Conservation (phyloP, 2,888 invertebrate genomes). For the Diogma glabrata region DNA sequence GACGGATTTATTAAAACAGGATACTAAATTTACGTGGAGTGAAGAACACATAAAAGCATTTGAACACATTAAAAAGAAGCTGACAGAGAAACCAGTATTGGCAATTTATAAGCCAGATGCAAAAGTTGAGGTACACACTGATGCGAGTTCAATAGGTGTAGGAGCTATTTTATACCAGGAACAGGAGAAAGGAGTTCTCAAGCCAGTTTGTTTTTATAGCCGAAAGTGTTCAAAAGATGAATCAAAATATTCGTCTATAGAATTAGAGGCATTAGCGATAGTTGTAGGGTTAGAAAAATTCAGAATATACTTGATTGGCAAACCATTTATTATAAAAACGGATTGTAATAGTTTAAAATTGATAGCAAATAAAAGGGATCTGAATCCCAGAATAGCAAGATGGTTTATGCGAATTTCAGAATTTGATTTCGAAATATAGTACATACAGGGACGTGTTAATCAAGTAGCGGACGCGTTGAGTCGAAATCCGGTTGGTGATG, state of each 20-base stretch:
- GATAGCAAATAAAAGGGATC: no score
- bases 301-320: no score
- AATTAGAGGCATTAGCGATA: no score
- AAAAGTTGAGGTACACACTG: slow-evolving; percentile 8
- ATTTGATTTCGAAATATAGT: no score
- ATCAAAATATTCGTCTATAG: slow-evolving; percentile 12
- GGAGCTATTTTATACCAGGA: slow-evolving; percentile 10
- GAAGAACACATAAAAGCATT: slow-evolving; percentile 3
- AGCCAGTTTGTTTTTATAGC: slow-evolving; percentile 10
- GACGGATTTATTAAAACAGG: slow-evolving; percentile 8
- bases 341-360: no score
- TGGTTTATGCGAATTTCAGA: no score
- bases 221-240: slow-evolving; percentile 11
- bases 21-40: not conserved
- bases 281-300: no score
- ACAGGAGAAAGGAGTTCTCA: not conserved
- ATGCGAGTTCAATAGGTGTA: slow-evolving; percentile 9
- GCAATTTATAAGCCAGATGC: slow-evolving; percentile 12
- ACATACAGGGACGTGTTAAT: no score
- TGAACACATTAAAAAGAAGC: not conserved
- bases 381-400: no score
- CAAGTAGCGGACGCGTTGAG: no score
- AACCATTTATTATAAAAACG: no score
- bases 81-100: slow-evolving; percentile 10
- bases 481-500: no score